Percentiles rank a stretch among this genome's conserved stretches.
Conservation (phyloP, 2,888 invertebrate genomes). For the Brachylomia viminalis region DNA sequence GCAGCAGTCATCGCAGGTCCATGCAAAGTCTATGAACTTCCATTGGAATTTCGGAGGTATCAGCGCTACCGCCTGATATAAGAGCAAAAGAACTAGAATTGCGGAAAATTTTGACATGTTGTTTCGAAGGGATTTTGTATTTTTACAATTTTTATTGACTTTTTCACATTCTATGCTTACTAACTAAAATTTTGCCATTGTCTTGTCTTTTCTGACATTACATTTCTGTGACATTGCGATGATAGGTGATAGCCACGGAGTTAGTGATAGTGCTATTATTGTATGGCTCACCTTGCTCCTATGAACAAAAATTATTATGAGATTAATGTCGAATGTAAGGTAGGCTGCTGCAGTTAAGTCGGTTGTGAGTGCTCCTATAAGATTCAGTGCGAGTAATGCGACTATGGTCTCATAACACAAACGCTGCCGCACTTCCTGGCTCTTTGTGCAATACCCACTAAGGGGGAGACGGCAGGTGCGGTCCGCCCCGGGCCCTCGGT, state of each 20-base stretch:
- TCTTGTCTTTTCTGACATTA: neutral
- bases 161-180: neutral
- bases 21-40: constrained; percentile 92
- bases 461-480: no score
- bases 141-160: constrained; percentile 15
- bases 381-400: no score
- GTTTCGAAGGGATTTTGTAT: neutral
- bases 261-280: neutral
- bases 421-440: neutral
- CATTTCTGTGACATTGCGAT: constrained; percentile 1
- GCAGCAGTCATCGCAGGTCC: constrained; percentile 76
- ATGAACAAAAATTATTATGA: neutral
- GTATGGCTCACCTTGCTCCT: neutral
- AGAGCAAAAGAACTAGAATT: constrained; percentile 53
- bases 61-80: constrained; percentile 61
- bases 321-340: neutral
- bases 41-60: constrained; percentile 89
- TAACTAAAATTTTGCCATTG: neutral
- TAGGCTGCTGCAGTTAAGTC: neutral
- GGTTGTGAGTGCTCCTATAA: neutral
- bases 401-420: neutral
- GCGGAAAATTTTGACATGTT: constrained; percentile 51
- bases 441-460: neutral
- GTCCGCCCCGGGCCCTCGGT: no score
- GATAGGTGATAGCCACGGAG: neutral